These are phyloP conservation scores for Pterostichus madidus DNA, from an alignment of 2,888 invertebrate species.

Conservation along the genomic window DNA sequence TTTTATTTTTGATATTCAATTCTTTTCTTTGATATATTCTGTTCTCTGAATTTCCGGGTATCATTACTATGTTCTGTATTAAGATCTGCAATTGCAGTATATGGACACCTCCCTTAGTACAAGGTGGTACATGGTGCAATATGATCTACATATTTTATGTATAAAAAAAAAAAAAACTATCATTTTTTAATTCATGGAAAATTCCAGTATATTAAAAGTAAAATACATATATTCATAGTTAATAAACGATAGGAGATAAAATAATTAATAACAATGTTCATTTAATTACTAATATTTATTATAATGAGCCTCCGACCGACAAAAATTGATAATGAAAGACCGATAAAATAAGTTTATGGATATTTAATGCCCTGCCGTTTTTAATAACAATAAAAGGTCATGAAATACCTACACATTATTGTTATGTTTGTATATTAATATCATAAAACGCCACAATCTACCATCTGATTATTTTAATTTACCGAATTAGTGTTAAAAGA, in stretches of 20 bases:
- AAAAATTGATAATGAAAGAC: slow-evolving; percentile 35
- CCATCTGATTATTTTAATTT: slow-evolving; percentile 51
- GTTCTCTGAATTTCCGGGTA: no score
- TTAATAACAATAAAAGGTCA: slow-evolving; percentile 53
- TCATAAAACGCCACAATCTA: slow-evolving; percentile 7
- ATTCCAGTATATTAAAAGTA: background rate
- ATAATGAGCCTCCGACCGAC: slow-evolving; percentile 9
- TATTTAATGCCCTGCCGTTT: slow-evolving; percentile 23
- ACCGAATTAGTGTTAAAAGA: slow-evolving; percentile 44
- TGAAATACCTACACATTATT: slow-evolving; percentile 33
- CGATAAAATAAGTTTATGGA: slow-evolving; percentile 38
- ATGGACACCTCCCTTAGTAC: no score
- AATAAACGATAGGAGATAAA: background rate
- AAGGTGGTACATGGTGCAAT: no score
- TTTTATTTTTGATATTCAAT: no score
- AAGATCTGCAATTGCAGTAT: no score
- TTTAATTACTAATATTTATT: slow-evolving; percentile 19
- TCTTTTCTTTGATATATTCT: no score
- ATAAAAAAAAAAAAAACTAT: no score
- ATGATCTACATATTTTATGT: no score
- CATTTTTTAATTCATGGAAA: no score
- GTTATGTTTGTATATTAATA: slow-evolving; percentile 31
- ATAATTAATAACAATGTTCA: background rate
- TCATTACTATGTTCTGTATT: no score
- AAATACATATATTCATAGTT: background rate